phyloP scores from a whole-genome alignment of 2,113 vertebrate genomes.

The Chlorodrepanis virens region DNA sequence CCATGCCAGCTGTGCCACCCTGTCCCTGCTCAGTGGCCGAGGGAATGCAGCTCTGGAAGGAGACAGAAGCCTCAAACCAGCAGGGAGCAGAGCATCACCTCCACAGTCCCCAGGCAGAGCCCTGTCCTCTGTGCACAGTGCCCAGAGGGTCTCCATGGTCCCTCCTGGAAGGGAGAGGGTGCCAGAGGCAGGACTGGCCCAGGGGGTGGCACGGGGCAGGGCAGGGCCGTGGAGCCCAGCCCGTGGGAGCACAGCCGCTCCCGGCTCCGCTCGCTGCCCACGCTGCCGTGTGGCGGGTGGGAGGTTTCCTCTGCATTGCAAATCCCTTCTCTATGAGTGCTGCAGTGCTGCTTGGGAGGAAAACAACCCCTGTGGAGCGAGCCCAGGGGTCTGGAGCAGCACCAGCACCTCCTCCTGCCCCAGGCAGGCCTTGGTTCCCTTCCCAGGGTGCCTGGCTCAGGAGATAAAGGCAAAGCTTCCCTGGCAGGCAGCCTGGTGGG shows the following conservation, averaged over 20 bases:
- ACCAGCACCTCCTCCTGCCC: background rate
- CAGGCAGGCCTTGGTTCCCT: background rate
- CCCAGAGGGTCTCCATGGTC: accelerated
- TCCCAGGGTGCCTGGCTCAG: background rate
- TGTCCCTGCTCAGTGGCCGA: background rate
- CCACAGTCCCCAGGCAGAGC: background rate
- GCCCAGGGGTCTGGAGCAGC: background rate
- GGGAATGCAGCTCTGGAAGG: background rate
- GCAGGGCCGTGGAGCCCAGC: background rate
- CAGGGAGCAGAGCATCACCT: background rate
- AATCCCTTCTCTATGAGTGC: constrained; percentile 39
- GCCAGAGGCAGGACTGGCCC: background rate
- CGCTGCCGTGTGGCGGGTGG: background rate
- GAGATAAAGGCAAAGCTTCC: background rate
- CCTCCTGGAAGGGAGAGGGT: background rate
- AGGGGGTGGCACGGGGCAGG: accelerated
- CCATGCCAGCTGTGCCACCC: background rate
- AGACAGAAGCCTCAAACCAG: background rate
- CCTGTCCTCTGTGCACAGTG: accelerated
- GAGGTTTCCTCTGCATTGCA: constrained; percentile 55
- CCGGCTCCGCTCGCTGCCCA: constrained; percentile 36
- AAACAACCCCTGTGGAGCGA: constrained; percentile 23
- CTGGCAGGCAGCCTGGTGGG: background rate
- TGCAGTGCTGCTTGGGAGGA: constrained; percentile 43
- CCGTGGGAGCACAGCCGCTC: background rate